phyloP scores from a whole-genome alignment of 2,797 vertebrate species.

The Clarias laeviceps region DNA sequence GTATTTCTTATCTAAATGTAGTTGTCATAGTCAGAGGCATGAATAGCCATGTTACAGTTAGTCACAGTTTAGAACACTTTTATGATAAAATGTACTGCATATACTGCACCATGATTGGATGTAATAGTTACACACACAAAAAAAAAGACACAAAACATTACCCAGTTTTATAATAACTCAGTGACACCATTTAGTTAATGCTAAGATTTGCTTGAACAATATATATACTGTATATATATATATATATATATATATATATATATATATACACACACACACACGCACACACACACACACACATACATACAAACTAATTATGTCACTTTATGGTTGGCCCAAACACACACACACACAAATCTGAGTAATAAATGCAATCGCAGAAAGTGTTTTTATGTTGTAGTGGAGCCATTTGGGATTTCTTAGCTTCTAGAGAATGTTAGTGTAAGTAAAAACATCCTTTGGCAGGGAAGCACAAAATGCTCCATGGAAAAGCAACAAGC shows the following conservation, averaged over 20 bases:
- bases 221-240: no score
- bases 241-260: no score
- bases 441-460: slow-evolving; percentile 80
- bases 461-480: slow-evolving; percentile 68
- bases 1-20: background rate
- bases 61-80: background rate
- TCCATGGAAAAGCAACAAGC: slow-evolving; percentile 69
- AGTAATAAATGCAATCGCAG: slow-evolving; percentile 22
- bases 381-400: slow-evolving; percentile 18
- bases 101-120: background rate
- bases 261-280: no score
- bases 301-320: background rate
- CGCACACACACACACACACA: no score
- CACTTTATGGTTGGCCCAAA: background rate
- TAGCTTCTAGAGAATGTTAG: slow-evolving; percentile 59
- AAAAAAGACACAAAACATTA: slow-evolving; percentile 30
- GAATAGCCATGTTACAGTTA: background rate
- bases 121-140: slow-evolving; percentile 30
- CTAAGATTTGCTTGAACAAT: background rate
- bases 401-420: slow-evolving; percentile 49
- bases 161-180: slow-evolving; percentile 14
- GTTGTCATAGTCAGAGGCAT: background rate
- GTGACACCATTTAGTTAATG: background rate
- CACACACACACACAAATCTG: slow-evolving; percentile 33
- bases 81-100: no score